Percentiles rank a stretch among this genome's conserved stretches.
phyloP scores from a whole-genome alignment of 2,797 vertebrate genomes.

The Poeciliopsis presidionis region DNA sequence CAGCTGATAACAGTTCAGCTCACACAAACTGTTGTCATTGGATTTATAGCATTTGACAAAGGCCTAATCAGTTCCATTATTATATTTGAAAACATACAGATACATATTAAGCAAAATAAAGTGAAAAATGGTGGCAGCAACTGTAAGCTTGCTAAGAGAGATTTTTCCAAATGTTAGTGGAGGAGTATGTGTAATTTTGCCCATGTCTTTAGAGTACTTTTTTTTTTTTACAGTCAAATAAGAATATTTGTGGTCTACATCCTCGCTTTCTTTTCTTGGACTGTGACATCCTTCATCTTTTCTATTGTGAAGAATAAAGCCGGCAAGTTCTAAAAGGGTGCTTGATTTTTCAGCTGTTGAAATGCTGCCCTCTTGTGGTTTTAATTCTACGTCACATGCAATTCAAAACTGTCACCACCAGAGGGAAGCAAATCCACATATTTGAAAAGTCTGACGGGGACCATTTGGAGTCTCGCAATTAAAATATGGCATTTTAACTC shows the following conservation, averaged over 20 bases:
- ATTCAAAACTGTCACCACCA: not conserved
- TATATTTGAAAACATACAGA: no score
- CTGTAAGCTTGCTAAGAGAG: no score
- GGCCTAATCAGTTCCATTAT: no score
- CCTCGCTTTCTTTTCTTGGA: not conserved
- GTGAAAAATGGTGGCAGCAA: no score
- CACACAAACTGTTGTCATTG: not conserved
- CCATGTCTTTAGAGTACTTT: no score
- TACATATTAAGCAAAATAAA: no score
- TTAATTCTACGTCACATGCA: not conserved
- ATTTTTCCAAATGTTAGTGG: no score
- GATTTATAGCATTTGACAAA: no score
- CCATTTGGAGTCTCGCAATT: not conserved
- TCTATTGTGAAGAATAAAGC: not conserved
- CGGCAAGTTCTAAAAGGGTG: not conserved
- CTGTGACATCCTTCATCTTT: not conserved
- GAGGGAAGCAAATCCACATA: conserved; percentile 15
- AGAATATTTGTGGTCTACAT: no score
- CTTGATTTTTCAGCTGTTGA: not conserved
- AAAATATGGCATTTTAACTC: not conserved
- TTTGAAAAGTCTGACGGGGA: not conserved
- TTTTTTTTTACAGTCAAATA: no score
- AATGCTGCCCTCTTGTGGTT: not conserved
- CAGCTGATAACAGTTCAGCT: not conserved
- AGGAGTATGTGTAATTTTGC: no score